These are phyloP conservation scores for Eumacrocentrus americanus DNA, from an alignment of 2,888 invertebrate genomes.

Conservation along the genomic window DNA sequence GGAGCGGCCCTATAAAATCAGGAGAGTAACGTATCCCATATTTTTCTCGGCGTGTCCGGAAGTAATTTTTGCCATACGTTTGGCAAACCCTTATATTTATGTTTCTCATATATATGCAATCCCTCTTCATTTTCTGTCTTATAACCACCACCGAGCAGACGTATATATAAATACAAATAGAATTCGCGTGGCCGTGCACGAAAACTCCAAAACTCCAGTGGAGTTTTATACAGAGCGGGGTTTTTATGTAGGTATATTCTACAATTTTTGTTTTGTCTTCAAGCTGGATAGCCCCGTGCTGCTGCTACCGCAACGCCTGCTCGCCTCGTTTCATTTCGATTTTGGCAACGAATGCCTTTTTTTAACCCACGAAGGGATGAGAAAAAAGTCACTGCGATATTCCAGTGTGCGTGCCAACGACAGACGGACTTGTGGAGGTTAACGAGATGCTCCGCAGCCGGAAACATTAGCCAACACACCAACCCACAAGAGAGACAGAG, in stretches of 20 bases:
- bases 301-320: conserved; percentile 28
- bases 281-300: too few relatives aligned
- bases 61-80: not conserved
- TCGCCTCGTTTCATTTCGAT: conserved; percentile 42
- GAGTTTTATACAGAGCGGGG: too few relatives aligned
- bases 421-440: conserved; percentile 38
- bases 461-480: conserved; percentile 26
- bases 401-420: conserved; percentile 42
- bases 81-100: conserved; percentile 7
- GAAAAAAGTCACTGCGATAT: conserved; percentile 10
- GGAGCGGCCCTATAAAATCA: not conserved
- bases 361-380: conserved; percentile 10
- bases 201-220: too few relatives aligned
- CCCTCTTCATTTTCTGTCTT: not conserved
- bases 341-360: conserved; percentile 40
- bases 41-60: not conserved
- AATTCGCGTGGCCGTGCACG: too few relatives aligned
- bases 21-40: not conserved
- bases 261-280: conserved; percentile 22
- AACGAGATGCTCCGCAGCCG: conserved; percentile 46
- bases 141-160: too few relatives aligned
- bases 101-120: not conserved
- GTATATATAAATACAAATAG: too few relatives aligned
- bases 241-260: not conserved
- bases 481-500: not conserved